phyloP scores from a whole-genome alignment of 2,113 vertebrate species.

The Prunella himalayana region DNA sequence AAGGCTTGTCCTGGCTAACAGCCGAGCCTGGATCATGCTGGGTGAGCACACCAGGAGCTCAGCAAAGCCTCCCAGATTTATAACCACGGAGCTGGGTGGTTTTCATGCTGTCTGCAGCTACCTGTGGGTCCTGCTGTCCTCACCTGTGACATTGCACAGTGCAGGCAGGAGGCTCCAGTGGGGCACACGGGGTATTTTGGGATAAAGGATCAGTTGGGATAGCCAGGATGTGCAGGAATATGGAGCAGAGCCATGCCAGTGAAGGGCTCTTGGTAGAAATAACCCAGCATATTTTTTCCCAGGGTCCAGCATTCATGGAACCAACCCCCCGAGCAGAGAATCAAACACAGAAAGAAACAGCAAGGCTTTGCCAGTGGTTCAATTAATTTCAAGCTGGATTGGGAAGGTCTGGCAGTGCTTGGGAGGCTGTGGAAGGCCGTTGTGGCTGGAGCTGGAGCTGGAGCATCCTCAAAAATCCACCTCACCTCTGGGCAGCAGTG shows the following conservation, averaged over 20 bases:
- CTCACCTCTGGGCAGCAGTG: not conserved
- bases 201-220: not conserved
- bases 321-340: not conserved
- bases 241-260: not conserved
- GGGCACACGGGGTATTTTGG: not conserved
- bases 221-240: not conserved
- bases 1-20: not conserved
- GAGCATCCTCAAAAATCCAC: not conserved
- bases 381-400: not conserved
- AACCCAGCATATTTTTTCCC: not conserved
- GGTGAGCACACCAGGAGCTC: not conserved
- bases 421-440: not conserved
- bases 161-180: not conserved
- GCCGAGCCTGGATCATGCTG: rapidly evolving
- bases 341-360: not conserved
- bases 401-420: not conserved
- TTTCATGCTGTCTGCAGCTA: not conserved
- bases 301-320: not conserved
- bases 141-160: not conserved
- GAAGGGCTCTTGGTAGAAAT: not conserved
- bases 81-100: not conserved
- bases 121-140: not conserved
- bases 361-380: not conserved
- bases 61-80: not conserved
- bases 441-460: not conserved